Evolutionary conservation across 2,113 vertebrate genomes (phyloP).

Genomic region (Xiphophorus maculatus): DNA sequence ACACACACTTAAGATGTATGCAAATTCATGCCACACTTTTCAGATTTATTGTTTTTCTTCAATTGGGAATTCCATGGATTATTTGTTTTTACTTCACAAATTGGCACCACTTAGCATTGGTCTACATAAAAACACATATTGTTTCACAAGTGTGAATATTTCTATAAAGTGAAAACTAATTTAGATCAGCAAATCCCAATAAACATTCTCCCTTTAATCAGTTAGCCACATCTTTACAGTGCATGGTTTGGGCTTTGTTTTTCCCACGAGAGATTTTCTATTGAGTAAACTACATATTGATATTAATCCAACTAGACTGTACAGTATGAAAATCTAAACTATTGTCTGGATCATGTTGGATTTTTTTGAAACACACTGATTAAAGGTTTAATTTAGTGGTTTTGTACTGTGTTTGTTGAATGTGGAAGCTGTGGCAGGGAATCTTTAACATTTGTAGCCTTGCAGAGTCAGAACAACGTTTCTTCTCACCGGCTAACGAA

Average conservation of each 20-base stretch:
- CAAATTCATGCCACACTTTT: no score
- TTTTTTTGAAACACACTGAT: not conserved
- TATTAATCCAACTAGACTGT: not conserved
- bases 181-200: not conserved
- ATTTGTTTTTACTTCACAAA: no score
- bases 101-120: no score
- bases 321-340: not conserved
- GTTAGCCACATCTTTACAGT: not conserved
- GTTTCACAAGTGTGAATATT: not conserved
- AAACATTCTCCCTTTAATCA: not conserved
- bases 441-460: conserved; percentile 23
- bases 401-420: not conserved
- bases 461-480: not conserved
- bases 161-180: not conserved
- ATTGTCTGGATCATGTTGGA: not conserved
- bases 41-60: no score
- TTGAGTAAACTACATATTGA: not conserved
- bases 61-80: no score
- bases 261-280: not conserved
- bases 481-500: no score
- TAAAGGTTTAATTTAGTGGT: not conserved
- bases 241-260: not conserved
- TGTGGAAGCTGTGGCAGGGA: conserved; percentile 17
- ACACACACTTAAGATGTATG: no score
- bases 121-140: not conserved